A percentile compares a stretch with the other conserved stretches of the same genome.
Evolutionary conservation across 2,113 vertebrate genomes (phyloP).

Genomic region (Cryptotis parvus): DNA sequence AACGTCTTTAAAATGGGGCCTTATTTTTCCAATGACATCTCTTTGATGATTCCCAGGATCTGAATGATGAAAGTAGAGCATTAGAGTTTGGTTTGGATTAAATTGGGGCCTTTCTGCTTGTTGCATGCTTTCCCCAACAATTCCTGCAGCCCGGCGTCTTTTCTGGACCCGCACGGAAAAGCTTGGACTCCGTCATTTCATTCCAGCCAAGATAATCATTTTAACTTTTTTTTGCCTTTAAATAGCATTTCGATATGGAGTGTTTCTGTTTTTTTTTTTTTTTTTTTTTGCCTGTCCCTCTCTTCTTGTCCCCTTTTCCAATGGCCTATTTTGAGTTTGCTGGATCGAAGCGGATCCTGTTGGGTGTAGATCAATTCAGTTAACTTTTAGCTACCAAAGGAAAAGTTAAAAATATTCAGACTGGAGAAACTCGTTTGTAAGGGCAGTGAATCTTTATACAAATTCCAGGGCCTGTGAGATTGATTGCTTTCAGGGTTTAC

Average conservation of each 20-base stretch:
- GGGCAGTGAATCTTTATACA: constrained; percentile 41
- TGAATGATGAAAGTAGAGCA: neutral
- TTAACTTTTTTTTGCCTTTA: constrained; percentile 36
- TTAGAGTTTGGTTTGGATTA: neutral
- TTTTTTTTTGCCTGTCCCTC: neutral
- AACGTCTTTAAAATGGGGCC: constrained; percentile 42
- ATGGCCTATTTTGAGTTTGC: neutral
- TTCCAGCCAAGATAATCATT: constrained; percentile 22
- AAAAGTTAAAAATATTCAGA: constrained; percentile 50
- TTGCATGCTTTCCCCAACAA: neutral
- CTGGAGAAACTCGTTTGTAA: constrained; percentile 62
- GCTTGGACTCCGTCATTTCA: neutral
- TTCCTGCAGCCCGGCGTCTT: neutral
- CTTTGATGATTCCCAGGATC: neutral
- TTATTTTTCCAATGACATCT: constrained; percentile 51
- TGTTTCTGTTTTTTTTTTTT: neutral
- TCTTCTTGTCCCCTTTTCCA: neutral
- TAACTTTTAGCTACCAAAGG: constrained; percentile 71
- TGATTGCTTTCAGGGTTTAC: constrained; percentile 72
- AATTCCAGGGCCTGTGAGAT: constrained; percentile 66
- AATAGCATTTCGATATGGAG: constrained; percentile 21
- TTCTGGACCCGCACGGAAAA: neutral
- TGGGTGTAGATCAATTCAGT: constrained; percentile 52
- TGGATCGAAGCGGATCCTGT: constrained; percentile 18
- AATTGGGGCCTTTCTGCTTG: neutral